phyloP scores from a whole-genome alignment of 1,140 invertebrate genomes.

The Pseudobourletiella spinata region DNA sequence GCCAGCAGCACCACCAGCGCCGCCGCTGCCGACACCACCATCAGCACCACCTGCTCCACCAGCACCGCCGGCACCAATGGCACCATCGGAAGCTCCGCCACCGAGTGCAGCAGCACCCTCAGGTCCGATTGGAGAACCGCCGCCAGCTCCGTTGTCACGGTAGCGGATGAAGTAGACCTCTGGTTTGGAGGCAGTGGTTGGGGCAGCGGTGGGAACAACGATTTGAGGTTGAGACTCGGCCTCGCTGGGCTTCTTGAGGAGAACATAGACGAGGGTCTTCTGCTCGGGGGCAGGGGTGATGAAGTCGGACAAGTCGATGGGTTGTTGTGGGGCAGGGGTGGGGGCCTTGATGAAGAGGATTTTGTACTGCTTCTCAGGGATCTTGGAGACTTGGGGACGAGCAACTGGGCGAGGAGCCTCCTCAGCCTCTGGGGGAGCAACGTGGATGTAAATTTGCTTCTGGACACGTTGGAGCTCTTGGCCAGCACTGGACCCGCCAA shows the following conservation, averaged over 20 bases:
- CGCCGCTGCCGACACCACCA: constrained; percentile 23
- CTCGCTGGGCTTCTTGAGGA: constrained; percentile 76
- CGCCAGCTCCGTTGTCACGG: constrained; percentile 38
- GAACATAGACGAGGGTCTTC: constrained; percentile 76
- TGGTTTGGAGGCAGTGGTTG: constrained; percentile 61
- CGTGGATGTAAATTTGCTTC: constrained; percentile 15
- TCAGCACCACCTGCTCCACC: constrained; percentile 13
- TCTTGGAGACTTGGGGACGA: neutral
- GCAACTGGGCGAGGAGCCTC: constrained; percentile 14
- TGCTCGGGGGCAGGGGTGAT: constrained; percentile 47
- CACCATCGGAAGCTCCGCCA: neutral
- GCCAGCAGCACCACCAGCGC: neutral
- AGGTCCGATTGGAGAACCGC: neutral
- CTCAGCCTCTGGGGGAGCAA: constrained; percentile 23
- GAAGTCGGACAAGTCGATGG: constrained; percentile 4
- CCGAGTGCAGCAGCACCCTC: neutral
- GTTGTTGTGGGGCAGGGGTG: constrained; percentile 58
- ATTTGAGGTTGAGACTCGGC: constrained; percentile 60
- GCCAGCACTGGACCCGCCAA: constrained; percentile 30
- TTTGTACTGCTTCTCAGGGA: constrained; percentile 32
- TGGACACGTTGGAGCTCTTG: constrained; percentile 4
- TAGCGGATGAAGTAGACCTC: constrained; percentile 80
- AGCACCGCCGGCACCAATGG: constrained; percentile 19
- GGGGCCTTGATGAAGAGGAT: constrained; percentile 82
- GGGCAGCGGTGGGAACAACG: constrained; percentile 39